Base-by-base conservation (phyloP, 2,888 invertebrate species). In the Lathronympha strigana region DNA sequence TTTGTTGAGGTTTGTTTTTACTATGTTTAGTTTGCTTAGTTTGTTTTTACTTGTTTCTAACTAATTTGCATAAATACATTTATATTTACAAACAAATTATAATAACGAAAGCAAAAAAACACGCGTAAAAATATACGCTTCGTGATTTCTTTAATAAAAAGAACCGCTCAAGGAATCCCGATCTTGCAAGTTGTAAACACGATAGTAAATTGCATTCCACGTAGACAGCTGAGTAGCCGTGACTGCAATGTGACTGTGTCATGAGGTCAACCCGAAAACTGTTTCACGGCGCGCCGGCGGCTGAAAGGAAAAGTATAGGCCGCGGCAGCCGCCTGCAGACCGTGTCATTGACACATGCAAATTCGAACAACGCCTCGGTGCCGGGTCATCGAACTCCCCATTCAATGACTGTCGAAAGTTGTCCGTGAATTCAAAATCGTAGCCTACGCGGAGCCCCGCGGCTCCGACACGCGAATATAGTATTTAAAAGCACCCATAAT, bases 281-380 rank as follows among this genome's bases (percentile, higher is more conserved):
- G 83, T 87, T 84, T 83, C 86, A 86, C 84, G 80, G 83, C 76
- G 81, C 76, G 79, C 81, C 79, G 60, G 31, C 53, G 31, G 75
- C 82, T 84, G 90, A 91, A 90, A 90, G 90, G 88, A 90, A 90
- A 90, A 90, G 90, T 90, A 84, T 83, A 83, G 80, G 84, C 84
- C 80, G 80, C 76, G 75, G 76, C 77, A 76, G 74, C 72, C 71
- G 79, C 72, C 79, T 84, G 84, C 86, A 83, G 81, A 81, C 83
- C 83, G 85, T 86, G 91, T 91, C 91, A 90, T 83, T 90, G 91
- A 91, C 91, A 90, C 89, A 90, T 92, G 91, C 90, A 91, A 90
- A 92, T 90, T 81, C 80, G 84, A 82, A 84, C 82, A 79, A 80
- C 85, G 85, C 83, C 84, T 82, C 84, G 83, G 77, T 80, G 83